Evolutionary conservation across 2,888 invertebrate genomes (phyloP).

Genomic region (Cephus sareptanus): DNA sequence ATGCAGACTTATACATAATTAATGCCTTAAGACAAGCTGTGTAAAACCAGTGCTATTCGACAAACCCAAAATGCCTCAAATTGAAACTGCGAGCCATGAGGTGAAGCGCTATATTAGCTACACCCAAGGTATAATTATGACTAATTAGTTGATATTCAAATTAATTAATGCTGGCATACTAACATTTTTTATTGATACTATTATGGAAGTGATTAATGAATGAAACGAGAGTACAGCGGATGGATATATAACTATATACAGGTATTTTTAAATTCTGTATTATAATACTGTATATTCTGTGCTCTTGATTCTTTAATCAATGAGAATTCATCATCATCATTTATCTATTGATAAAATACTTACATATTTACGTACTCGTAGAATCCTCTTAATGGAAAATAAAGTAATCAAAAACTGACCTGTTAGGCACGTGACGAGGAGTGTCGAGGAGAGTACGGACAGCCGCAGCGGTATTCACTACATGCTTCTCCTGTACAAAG

Average conservation of each 20-base stretch:
- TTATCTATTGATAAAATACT: not conserved
- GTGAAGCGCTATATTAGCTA: not conserved
- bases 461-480: constrained; percentile 59
- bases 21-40: not conserved
- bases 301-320: not conserved
- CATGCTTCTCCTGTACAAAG: constrained; percentile 65
- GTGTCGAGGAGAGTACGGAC: constrained; percentile 63
- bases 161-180: not conserved
- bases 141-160: not conserved
- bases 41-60: not conserved
- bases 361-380: not conserved
- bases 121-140: not conserved
- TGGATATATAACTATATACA: not conserved
- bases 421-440: constrained; percentile 62
- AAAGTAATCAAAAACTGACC: constrained; percentile 56
- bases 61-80: not conserved
- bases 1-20: not conserved
- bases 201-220: not conserved
- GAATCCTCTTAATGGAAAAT: not conserved
- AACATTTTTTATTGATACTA: not conserved
- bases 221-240: not conserved
- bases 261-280: not conserved
- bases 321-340: not conserved
- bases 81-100: not conserved
- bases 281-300: not conserved